phyloP scores from a whole-genome alignment of 2,888 invertebrate species.

The Esperia sulphurella region DNA sequence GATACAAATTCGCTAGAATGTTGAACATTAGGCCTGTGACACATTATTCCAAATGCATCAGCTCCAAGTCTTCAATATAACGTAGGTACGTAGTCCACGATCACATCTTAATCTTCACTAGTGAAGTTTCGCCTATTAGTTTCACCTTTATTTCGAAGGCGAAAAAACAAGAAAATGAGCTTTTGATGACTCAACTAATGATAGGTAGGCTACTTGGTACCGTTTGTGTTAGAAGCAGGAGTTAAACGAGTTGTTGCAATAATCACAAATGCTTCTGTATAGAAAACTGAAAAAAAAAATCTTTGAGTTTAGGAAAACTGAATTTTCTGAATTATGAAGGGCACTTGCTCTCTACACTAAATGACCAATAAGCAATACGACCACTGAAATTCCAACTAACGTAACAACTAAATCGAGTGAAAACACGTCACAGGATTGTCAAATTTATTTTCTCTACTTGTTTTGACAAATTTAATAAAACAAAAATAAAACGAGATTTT shows the following conservation, averaged over 20 bases:
- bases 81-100: neutral
- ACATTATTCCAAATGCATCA: neutral
- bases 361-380: no score
- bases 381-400: no score
- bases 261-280: no score
- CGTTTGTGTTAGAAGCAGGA: neutral
- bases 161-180: conserved; percentile 37
- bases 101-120: conserved; percentile 8
- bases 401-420: no score
- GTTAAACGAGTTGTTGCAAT: neutral
- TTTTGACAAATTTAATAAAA: no score
- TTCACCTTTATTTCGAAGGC: conserved; percentile 4
- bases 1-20: no score
- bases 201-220: conserved; percentile 11
- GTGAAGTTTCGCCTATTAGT: conserved; percentile 2
- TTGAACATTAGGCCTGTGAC: neutral
- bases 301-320: no score
- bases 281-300: no score
- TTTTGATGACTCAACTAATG: conserved; percentile 42
- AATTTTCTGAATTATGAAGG: no score
- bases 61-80: neutral
- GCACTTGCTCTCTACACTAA: no score
- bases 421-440: no score
- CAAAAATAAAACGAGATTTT: neutral
- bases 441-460: no score